Evolutionary conservation across 2,113 vertebrate genomes (phyloP), one percentile per base, ranked within the genome.

Genomic region (Ciconia maguari): DNA sequence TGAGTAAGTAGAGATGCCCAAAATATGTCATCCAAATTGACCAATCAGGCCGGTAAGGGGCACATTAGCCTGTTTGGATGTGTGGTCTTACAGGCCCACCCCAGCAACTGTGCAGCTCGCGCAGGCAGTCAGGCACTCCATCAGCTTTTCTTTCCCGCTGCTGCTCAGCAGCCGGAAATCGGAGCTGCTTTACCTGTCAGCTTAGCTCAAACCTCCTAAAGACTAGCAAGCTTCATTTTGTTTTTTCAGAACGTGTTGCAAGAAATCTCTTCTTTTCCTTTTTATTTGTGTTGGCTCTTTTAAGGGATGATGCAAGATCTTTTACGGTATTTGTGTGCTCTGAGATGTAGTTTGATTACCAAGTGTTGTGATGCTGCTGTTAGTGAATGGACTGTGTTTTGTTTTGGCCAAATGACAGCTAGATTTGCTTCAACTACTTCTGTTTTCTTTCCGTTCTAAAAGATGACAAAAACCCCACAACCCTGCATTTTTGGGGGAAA

Each of bases 21-120:
- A 98, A 98, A 98, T 97, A 93, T 98, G 98, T 97, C 98, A 97
- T 95, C 95, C 94, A 92, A 96, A 97, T 97, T 97, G 98, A 97
- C 98, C 98, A 97, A 79, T 98, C 97, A 91, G 96, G 95, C 89
- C 87, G 95, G 92, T 49, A 41, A 96, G 84, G 78, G 84, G 94
- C 84, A 70, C 89, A 83, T 94, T 86, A 96, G 92, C 96, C 92
- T 64, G 65, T 90, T 79, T 30, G 25, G 83, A 93, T 77, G 72
- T 18, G 11, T 44, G 10, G 70, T 75, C 36, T 15, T 66, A 38
- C 72, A 77, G 83, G 71, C 91, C 76, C 91, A 89, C 85, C 91
- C 52, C 78, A 90, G 97, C 93, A 89, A 96, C 94, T 94, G 92
- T 77, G 77, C 78, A 36, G 76, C 87, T 92, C 29, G 2, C 8